These are phyloP conservation scores for Heliconius ethilla DNA, from an alignment of 2,888 invertebrate genomes.

Conservation along the genomic window DNA sequence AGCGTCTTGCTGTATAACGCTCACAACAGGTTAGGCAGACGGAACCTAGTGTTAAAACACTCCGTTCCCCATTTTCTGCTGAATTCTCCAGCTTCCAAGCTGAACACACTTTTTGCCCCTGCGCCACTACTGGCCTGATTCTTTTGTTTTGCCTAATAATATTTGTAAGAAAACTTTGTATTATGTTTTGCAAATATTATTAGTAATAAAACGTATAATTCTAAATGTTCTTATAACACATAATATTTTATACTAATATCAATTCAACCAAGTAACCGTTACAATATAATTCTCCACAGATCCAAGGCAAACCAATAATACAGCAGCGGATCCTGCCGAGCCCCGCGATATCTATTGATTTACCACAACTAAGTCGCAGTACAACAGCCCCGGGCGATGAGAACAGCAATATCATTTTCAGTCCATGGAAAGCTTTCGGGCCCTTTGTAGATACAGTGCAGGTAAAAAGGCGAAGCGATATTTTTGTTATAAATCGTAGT, in stretches of 20 bases:
- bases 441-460: conserved; percentile 77
- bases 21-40: no score
- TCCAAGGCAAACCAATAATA: conserved; percentile 76
- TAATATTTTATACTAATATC: neutral
- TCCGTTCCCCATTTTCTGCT: no score
- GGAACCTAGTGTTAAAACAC: no score
- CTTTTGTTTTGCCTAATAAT: no score
- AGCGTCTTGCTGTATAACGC: no score
- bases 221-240: no score
- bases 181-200: no score
- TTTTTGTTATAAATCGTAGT: conserved; percentile 11
- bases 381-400: conserved; percentile 67
- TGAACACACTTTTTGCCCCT: no score
- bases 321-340: conserved; percentile 76
- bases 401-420: conserved; percentile 76
- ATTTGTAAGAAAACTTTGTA: no score
- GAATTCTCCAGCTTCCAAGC: no score
- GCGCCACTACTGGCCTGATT: no score
- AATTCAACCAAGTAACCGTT: neutral
- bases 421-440: conserved; percentile 78
- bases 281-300: conserved; percentile 54
- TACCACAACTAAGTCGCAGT: conserved; percentile 58
- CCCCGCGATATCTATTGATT: conserved; percentile 71
- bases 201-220: no score
- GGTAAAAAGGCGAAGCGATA: conserved; percentile 50